Base-by-base conservation (phyloP, 2,888 invertebrate species). In the Oasisia sp. region DNA sequence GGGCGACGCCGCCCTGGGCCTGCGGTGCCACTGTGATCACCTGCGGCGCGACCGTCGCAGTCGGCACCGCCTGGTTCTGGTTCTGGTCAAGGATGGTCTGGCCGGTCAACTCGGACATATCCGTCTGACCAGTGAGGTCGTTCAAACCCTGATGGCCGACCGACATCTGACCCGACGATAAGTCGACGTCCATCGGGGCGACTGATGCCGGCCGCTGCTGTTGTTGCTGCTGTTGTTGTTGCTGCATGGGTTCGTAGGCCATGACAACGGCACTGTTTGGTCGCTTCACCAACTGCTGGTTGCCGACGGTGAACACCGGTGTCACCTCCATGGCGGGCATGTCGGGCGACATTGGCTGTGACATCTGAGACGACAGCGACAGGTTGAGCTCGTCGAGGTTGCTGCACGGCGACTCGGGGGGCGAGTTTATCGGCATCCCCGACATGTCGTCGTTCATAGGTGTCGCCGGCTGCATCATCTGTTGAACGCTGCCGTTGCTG, bases 141-240 rank as follows among this genome's bases (percentile, higher is more conserved):
- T 19, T 56, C 56, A 38, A 38, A 50, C 74, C 7, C 3, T 19
- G 74, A 27, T n/a, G 74, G 32, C 90, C 56, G 58, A 91, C 91
- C 44, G 89, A 89, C 58, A 91, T 44, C 91, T 91, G 38, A 32
- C 58, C 89, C 0, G 89, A 58, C 7, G 92, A 91, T 11, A 89
- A 32, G n/a, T 89, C 91, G 45, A 91, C 27, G 11, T 91, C 50
- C n/a, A 58, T 38, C 44, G 92, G 92, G 93, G 94, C 56, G 32
- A 94, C 93, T 44, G 93, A 93, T 50, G 93, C 93, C 89, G 94
- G 94, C 90, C 93, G 93, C 91, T 94, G 94, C 96, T 98, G 98
- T 92, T 98, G 97, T 95, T 98, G 98, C 95, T 99, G 98, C 95
- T 98, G 98, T 56, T 92, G 32, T 56, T 92, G 32, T 91, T 91